Evolutionary conservation across 2,797 vertebrate genomes (phyloP).

Genomic region (Myripristis murdjan): DNA sequence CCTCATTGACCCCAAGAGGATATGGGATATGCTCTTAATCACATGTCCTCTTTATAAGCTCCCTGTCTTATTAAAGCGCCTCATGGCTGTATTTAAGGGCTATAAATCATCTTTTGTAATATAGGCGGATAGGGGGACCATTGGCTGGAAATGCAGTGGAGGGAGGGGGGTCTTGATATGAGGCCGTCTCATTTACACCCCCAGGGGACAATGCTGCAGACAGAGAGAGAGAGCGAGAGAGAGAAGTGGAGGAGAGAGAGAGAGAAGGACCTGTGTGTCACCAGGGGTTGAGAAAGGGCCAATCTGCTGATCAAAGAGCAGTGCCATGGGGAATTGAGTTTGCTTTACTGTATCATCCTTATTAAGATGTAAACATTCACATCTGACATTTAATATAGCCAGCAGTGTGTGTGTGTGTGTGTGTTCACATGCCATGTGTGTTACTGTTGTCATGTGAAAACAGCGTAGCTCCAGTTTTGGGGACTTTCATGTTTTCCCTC

Average conservation of each 20-base stretch:
- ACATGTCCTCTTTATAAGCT: slow-evolving; percentile 81
- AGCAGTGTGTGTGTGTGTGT: slow-evolving; percentile 26
- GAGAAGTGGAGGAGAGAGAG: slow-evolving; percentile 16
- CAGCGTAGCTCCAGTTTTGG: slow-evolving; percentile 9
- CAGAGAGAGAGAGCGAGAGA: slow-evolving; percentile 21
- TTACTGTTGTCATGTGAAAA: slow-evolving; percentile 18
- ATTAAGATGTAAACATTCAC: slow-evolving; percentile 45
- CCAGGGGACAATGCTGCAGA: slow-evolving; percentile 62
- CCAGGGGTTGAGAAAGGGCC: slow-evolving; percentile 59
- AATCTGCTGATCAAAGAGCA: slow-evolving; percentile 78
- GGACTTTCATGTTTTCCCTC: slow-evolving; percentile 33
- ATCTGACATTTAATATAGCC: slow-evolving; percentile 45
- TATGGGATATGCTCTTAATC: slow-evolving; percentile 83
- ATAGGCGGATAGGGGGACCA: slow-evolving; percentile 54
- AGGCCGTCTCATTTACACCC: slow-evolving; percentile 76
- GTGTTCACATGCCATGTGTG: slow-evolving; percentile 19
- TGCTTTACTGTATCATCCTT: slow-evolving; percentile 64
- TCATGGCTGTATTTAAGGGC: slow-evolving; percentile 73
- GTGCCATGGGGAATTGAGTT: slow-evolving; percentile 52
- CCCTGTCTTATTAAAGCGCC: slow-evolving; percentile 81
- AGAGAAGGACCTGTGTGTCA: slow-evolving; percentile 45
- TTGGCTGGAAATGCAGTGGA: slow-evolving; percentile 42
- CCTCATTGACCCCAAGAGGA: slow-evolving; percentile 65
- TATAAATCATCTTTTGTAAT: slow-evolving; percentile 85
- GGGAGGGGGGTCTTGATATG: slow-evolving; percentile 61